These are phyloP conservation scores for Hirundo rustica DNA, from an alignment of 2,797 vertebrate species.

Conservation along the genomic window DNA sequence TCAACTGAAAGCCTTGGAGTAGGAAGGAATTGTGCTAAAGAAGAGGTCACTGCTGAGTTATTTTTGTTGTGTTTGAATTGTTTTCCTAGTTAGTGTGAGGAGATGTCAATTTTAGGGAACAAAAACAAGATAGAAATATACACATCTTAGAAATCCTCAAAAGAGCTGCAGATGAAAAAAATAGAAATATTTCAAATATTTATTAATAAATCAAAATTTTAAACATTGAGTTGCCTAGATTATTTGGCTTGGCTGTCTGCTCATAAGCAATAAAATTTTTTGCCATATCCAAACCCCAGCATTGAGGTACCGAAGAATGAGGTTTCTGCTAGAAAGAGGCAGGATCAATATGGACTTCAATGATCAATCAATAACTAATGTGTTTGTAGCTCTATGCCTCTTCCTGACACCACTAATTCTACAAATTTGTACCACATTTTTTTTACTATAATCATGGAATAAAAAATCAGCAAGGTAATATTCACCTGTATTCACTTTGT, in stretches of 20 bases:
- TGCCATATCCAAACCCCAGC: rapidly evolving
- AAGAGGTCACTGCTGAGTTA: neutral
- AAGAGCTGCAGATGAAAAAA: neutral
- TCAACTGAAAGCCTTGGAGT: neutral
- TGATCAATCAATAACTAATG: neutral
- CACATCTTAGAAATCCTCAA: neutral
- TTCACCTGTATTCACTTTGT: rapidly evolving
- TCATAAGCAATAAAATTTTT: neutral
- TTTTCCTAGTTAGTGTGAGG: neutral
- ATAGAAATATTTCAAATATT: neutral
- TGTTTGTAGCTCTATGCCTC: neutral
- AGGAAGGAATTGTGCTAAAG: neutral
- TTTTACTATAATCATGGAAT: neutral
- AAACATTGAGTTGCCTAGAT: rapidly evolving
- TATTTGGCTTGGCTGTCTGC: neutral
- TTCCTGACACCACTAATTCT: neutral
- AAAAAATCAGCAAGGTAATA: neutral
- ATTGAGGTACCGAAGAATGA: neutral
- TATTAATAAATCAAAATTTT: neutral
- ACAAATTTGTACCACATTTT: neutral
- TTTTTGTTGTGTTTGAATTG: neutral
- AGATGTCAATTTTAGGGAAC: neutral
- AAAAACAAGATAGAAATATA: neutral
- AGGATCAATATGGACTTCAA: neutral
- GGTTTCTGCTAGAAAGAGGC: rapidly evolving